These are phyloP conservation scores for Hermodice carunculata DNA, from an alignment of 2,888 invertebrate genomes.

Conservation along the genomic window DNA sequence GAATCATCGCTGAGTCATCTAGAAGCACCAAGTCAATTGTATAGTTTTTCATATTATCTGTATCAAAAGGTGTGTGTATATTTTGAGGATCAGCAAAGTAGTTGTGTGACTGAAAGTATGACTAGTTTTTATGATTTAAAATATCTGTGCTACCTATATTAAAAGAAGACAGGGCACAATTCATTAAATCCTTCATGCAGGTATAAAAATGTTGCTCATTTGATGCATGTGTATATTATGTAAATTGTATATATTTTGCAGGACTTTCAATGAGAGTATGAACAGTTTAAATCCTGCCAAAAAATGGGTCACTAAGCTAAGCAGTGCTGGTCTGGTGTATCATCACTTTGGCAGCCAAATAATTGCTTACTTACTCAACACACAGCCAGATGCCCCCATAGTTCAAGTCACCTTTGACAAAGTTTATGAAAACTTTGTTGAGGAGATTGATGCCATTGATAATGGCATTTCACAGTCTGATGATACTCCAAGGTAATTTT, in stretches of 20 bases:
- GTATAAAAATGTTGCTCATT: no score
- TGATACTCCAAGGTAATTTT: slow-evolving; percentile 69
- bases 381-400: slow-evolving; percentile 39
- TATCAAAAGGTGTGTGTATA: no score
- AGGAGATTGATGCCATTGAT: slow-evolving; percentile 96
- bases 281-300: slow-evolving; percentile 58
- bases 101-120: no score
- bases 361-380: slow-evolving; percentile 48
- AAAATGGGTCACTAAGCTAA: slow-evolving; percentile 77
- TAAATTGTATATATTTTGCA: slow-evolving; percentile 49
- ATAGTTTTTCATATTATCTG: no score
- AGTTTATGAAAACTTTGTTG: slow-evolving; percentile 88
- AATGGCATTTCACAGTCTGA: slow-evolving; percentile 92
- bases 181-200: no score
- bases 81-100: no score
- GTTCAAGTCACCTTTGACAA: slow-evolving; percentile 69
- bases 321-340: slow-evolving; percentile 95
- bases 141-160: no score
- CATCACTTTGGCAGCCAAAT: slow-evolving; percentile 89
- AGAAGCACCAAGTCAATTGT: no score
- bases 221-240: no score
- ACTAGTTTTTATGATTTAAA: no score
- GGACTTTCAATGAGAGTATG: slow-evolving; percentile 70
- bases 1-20: no score
- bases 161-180: no score